These are phyloP conservation scores for Glossophaga mutica DNA, from an alignment of 2,797 vertebrate genomes.

Conservation along the genomic window DNA sequence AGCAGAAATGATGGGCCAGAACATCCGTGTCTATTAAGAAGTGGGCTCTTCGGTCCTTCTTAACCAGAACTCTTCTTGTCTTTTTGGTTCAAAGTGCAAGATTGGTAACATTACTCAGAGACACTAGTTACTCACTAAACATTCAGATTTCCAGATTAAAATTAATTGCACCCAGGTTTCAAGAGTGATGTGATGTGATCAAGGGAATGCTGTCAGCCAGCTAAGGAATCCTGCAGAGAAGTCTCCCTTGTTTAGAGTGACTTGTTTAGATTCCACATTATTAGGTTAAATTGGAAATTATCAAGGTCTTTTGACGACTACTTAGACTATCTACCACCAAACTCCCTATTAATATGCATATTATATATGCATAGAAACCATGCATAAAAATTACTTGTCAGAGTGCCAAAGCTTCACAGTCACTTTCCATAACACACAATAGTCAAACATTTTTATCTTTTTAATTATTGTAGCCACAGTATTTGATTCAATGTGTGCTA, in stretches of 20 bases:
- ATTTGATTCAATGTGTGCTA: constrained; percentile 20
- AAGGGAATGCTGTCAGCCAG: not conserved
- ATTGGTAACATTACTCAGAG: not conserved
- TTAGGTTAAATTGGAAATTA: not conserved
- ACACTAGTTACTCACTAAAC: not conserved
- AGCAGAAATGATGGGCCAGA: not conserved
- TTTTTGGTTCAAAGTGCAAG: not conserved
- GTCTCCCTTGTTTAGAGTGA: not conserved
- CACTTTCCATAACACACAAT: not conserved
- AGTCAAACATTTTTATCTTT: not conserved
- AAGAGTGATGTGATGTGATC: not conserved
- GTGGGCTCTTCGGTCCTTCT: not conserved
- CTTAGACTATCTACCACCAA: not conserved
- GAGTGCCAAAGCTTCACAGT: not conserved
- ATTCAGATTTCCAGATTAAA: not conserved
- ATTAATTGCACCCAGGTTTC: not conserved
- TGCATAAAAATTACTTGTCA: not conserved
- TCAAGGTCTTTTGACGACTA: not conserved
- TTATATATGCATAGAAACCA: not conserved
- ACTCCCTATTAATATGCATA: not conserved
- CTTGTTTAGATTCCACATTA: not conserved
- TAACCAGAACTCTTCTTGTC: not conserved
- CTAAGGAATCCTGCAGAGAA: not conserved
- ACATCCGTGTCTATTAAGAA: not conserved
- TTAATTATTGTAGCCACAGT: not conserved